Evolutionary conservation across 2,888 invertebrate species (phyloP).

Genomic region (Calephelis perditalis): DNA sequence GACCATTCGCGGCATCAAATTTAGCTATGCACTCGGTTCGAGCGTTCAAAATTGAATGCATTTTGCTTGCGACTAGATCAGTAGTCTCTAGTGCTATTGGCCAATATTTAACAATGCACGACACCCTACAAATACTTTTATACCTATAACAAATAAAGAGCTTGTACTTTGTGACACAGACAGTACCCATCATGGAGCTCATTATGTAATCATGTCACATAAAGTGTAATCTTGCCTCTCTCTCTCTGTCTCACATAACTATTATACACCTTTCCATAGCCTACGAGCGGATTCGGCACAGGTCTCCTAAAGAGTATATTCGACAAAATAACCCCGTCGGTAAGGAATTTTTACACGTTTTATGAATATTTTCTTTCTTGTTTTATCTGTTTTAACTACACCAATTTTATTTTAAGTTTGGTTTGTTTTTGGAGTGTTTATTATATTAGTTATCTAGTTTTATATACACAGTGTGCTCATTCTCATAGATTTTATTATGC

Average conservation of each 20-base stretch:
- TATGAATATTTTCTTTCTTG: conserved; percentile 57
- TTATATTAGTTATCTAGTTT: conserved; percentile 56
- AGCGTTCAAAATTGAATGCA: conserved; percentile 73
- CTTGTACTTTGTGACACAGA: conserved; percentile 78
- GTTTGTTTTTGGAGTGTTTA: conserved; percentile 59
- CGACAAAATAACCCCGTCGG: conserved; percentile 80
- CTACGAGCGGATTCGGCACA: conserved; percentile 78
- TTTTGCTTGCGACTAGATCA: conserved; percentile 75
- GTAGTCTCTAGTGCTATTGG: conserved; percentile 77
- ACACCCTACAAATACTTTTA: conserved; percentile 64
- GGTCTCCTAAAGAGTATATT: conserved; percentile 80
- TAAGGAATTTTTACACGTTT: conserved; percentile 78
- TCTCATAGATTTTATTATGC: conserved; percentile 55
- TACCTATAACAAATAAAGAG: conserved; percentile 73
- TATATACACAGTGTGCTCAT: conserved; percentile 70
- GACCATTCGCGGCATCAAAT: conserved; percentile 68
- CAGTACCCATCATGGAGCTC: conserved; percentile 58
- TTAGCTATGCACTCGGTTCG: conserved; percentile 74
- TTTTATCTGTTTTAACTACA: conserved; percentile 54
- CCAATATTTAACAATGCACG: conserved; percentile 73
- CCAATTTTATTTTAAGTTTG: conserved; percentile 53
- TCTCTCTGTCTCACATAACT: conserved; percentile 72
- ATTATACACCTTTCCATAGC: conserved; percentile 78
- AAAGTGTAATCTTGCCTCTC: conserved; percentile 62
- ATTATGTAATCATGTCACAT: conserved; percentile 63